A percentile compares a stretch with the other conserved stretches of the same genome.
These are phyloP conservation scores for Turdus rufiventris DNA, from an alignment of 2,113 vertebrate genomes.

Conservation along the genomic window DNA sequence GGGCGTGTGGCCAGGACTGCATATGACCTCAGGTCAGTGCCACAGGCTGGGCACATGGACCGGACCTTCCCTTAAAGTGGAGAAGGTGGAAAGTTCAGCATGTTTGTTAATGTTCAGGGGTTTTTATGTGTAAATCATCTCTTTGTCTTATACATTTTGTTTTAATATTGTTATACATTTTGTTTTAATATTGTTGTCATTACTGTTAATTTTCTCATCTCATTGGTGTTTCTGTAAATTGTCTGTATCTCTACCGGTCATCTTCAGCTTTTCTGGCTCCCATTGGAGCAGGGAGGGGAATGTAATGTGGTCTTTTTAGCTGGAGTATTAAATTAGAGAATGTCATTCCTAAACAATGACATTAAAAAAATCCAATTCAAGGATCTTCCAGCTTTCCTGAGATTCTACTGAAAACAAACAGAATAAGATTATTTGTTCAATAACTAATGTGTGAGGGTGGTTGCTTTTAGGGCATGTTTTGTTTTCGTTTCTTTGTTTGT, in stretches of 20 bases:
- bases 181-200: not conserved
- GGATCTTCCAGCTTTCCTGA: not conserved
- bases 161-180: not conserved
- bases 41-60: accelerated
- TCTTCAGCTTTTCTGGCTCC: not conserved
- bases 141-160: not conserved
- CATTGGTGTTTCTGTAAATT: not conserved
- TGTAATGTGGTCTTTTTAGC: not conserved
- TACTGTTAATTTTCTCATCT: not conserved
- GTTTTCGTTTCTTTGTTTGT: not conserved
- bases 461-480: not conserved
- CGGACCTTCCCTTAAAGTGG: not conserved
- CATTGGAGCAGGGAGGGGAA: not conserved
- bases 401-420: not conserved
- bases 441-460: accelerated
- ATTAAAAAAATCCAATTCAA: not conserved
- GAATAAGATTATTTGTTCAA: not conserved
- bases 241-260: not conserved
- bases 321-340: not conserved
- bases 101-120: not conserved
- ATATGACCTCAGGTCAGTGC: not conserved
- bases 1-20: accelerated
- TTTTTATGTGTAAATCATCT: not conserved
- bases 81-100: not conserved
- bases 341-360: not conserved